Conservation (phyloP, 1,140 invertebrate species). For the Patella vulgata region DNA sequence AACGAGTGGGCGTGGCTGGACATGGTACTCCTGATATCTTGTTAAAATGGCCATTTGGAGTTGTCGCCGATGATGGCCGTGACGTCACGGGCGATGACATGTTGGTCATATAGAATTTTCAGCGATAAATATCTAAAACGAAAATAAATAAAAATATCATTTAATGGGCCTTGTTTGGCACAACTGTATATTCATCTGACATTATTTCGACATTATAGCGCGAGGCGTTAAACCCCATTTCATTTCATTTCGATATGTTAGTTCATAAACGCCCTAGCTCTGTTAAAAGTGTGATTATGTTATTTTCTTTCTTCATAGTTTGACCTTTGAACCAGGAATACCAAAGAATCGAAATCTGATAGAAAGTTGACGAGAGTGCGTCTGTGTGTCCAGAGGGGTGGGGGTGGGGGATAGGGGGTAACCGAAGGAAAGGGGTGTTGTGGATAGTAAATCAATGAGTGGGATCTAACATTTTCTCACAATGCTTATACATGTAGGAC, state of each 20-base stretch:
- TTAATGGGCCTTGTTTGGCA: not conserved
- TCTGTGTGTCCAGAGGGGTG: not conserved
- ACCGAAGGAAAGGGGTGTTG: no score
- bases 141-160: not conserved
- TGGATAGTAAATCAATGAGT: no score
- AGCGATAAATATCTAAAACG: not conserved
- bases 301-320: no score
- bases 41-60: constrained; percentile 50
- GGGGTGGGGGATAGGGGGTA: not conserved
- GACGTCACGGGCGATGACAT: constrained; percentile 47
- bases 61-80: constrained; percentile 37
- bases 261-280: not conserved
- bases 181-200: no score
- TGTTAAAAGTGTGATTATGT: no score
- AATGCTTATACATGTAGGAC: no score
- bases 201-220: not conserved
- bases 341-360: no score
- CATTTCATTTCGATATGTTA: not conserved
- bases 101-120: constrained; percentile 9
- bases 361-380: no score
- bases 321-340: no score
- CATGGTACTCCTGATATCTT: constrained; percentile 81
- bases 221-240: not conserved
- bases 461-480: no score
- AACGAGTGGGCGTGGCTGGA: constrained; percentile 89